Percentiles rank a stretch among this genome's conserved stretches.
These are phyloP conservation scores for Monarcha castaneiventris DNA, from an alignment of 2,113 vertebrate genomes.

Conservation along the genomic window DNA sequence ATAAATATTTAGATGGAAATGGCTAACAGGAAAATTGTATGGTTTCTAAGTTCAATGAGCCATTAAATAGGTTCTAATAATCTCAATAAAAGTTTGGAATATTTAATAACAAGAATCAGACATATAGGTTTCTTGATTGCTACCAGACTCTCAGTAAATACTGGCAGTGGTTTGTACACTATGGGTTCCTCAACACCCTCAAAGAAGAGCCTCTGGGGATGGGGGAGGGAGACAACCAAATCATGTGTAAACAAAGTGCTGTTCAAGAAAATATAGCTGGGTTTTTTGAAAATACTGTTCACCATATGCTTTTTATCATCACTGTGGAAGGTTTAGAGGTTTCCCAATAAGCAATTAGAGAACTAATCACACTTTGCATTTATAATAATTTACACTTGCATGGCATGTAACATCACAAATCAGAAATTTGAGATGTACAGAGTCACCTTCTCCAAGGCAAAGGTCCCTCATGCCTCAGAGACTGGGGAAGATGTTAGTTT, in stretches of 20 bases:
- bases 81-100: conserved; percentile 44
- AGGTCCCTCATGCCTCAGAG: background rate
- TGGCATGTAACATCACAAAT: background rate
- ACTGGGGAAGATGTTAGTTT: background rate
- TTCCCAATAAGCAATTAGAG: background rate
- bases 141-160: conserved; percentile 31
- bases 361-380: background rate
- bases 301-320: background rate
- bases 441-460: background rate
- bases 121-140: conserved; percentile 10
- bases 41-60: conserved; percentile 47
- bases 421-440: background rate
- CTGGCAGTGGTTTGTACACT: background rate
- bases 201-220: background rate
- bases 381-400: background rate
- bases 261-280: background rate
- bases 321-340: background rate
- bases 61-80: conserved; percentile 61
- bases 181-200: background rate
- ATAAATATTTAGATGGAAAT: conserved; percentile 56
- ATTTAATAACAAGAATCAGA: conserved; percentile 45
- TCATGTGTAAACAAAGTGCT: background rate
- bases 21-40: conserved; percentile 45
- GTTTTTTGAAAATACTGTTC: background rate
- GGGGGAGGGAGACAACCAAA: background rate